Percentiles rank a stretch among this genome's conserved stretches.
Conservation (phyloP, 2,113 vertebrate species). For the Cygnus atratus region DNA sequence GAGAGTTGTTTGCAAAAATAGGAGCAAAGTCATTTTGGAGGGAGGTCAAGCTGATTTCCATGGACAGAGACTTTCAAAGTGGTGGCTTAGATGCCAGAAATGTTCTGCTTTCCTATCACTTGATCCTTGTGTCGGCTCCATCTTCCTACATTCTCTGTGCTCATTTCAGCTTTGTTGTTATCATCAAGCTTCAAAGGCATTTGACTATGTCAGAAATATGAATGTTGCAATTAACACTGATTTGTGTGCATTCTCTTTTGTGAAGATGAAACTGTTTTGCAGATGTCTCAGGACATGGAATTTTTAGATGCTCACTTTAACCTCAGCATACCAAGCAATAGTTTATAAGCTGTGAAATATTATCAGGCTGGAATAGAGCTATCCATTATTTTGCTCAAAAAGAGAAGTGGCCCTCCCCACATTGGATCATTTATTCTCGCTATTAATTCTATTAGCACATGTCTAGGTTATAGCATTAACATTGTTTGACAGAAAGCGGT, state of each 20-base stretch:
- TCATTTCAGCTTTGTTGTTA: conserved; percentile 13
- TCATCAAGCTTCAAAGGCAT: not conserved
- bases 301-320: conserved; percentile 1
- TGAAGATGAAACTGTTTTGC: not conserved
- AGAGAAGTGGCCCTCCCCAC: not conserved
- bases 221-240: conserved; percentile 1
- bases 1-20: not conserved
- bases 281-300: not conserved
- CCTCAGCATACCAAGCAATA: not conserved
- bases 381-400: not conserved
- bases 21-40: not conserved
- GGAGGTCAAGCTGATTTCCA: not conserved
- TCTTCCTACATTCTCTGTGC: not conserved
- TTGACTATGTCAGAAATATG: not conserved
- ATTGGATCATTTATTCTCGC: not conserved
- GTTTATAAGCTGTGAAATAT: not conserved
- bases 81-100: not conserved
- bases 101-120: not conserved
- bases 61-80: not conserved
- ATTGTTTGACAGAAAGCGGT: not conserved
- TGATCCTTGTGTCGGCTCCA: not conserved
- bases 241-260: not conserved
- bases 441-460: conserved; percentile 10
- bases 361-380: not conserved
- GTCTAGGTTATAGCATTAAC: not conserved